Evolutionary conservation across 2,888 invertebrate genomes (phyloP).

Genomic region (Dilophus febrilis): DNA sequence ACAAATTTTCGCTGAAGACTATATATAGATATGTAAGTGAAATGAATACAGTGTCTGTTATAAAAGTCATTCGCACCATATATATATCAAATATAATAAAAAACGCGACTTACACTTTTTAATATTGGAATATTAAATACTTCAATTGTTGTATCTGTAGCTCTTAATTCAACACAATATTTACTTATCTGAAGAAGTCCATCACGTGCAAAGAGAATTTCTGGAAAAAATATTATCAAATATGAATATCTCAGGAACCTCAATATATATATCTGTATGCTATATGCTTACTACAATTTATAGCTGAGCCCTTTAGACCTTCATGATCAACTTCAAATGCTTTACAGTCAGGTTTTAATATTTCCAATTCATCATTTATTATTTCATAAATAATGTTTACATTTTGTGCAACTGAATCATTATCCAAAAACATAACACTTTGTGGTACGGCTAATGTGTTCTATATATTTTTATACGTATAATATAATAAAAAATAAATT

Average conservation of each 20-base stretch:
- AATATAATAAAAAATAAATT: too few relatives aligned
- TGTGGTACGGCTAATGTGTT: constrained; percentile 21
- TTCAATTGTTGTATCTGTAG: constrained; percentile 34
- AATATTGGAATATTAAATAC: background rate
- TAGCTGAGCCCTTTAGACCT: constrained; percentile 22
- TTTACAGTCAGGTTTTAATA: constrained; percentile 22
- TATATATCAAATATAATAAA: background rate
- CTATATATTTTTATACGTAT: too few relatives aligned
- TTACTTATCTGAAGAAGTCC: constrained; percentile 24
- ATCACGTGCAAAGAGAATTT: constrained; percentile 22
- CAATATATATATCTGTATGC: too few relatives aligned
- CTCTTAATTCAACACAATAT: constrained; percentile 34
- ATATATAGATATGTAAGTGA: background rate
- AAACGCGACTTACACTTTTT: background rate
- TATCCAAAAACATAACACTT: constrained; percentile 23
- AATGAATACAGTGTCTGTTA: background rate
- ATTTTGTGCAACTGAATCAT: constrained; percentile 24
- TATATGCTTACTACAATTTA: constrained; percentile 25
- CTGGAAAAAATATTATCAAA: constrained; percentile 12
- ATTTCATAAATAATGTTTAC: constrained; percentile 21
- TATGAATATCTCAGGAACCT: background rate
- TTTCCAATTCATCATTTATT: constrained; percentile 20
- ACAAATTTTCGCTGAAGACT: constrained; percentile 28
- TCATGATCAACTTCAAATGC: constrained; percentile 26
- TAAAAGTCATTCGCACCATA: background rate